These are phyloP conservation scores for Branchinecta lynchi DNA, from an alignment of 1,140 invertebrate genomes.

Conservation along the genomic window DNA sequence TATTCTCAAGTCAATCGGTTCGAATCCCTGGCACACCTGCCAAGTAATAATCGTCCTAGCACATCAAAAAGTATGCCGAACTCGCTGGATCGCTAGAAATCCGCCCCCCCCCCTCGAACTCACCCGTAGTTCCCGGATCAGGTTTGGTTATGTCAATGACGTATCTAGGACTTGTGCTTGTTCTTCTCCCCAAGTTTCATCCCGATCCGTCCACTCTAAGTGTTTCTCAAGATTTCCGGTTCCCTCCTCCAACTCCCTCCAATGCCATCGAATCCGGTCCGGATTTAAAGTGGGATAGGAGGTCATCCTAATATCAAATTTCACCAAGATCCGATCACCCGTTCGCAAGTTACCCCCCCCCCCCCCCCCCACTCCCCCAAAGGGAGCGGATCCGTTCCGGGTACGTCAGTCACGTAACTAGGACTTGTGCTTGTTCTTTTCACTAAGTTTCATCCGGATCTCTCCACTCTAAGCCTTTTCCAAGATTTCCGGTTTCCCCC, in stretches of 20 bases:
- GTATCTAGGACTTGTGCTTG: not conserved
- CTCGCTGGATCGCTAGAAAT: conserved; percentile 8
- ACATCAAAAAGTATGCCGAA: not conserved
- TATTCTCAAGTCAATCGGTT: too few species aligned
- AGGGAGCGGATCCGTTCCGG: too few species aligned
- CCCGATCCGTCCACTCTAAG: conserved; percentile 4
- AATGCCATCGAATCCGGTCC: conserved; percentile 4
- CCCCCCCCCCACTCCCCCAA: too few species aligned
- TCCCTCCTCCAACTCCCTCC: not conserved
- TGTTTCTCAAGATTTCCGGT: conserved; percentile 9
- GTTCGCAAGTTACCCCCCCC: conserved; percentile 3
- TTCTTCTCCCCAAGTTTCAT: conserved; percentile 1
- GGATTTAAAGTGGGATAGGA: conserved; percentile 1
- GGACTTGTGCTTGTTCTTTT: too few species aligned
- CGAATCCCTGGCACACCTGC: too few species aligned
- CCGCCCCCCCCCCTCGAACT: conserved; percentile 1
- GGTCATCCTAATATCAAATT: conserved; percentile 2
- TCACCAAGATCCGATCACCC: conserved; percentile 4
- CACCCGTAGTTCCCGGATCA: not conserved
- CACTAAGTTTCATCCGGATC: too few species aligned
- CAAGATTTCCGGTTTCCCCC: too few species aligned
- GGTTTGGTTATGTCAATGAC: not conserved
- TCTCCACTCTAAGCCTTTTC: too few species aligned
- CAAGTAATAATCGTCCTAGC: too few species aligned
- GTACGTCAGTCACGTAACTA: too few species aligned